Conservation (phyloP, 2,797 vertebrate genomes). For the Sebastes umbrosus region DNA sequence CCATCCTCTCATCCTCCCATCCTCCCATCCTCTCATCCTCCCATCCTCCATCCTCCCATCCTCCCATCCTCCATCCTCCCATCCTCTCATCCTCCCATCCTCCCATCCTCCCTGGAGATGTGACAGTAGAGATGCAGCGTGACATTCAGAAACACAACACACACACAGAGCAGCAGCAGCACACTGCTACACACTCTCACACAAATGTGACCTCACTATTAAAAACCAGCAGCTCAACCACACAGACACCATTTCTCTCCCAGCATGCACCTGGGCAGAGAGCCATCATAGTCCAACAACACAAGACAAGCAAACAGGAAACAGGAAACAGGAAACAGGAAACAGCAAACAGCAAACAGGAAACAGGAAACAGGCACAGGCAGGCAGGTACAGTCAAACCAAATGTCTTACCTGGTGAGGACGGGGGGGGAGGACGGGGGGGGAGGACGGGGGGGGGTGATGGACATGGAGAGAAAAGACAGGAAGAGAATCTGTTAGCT, state of each 20-base stretch:
- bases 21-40: too few species aligned
- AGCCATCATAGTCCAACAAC: background rate
- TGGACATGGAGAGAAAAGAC: conserved; percentile 4
- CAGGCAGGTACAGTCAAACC: background rate
- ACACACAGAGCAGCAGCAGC: background rate
- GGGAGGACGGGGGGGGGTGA: background rate
- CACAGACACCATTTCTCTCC: background rate
- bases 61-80: too few species aligned
- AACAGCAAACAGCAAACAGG: background rate
- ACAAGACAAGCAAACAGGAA: background rate
- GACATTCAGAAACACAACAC: conserved; percentile 20
- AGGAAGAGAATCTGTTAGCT: background rate
- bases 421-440: background rate
- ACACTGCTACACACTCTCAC: background rate
- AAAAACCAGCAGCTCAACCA: background rate
- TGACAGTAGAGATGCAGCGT: conserved; percentile 32
- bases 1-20: too few species aligned
- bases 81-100: too few species aligned
- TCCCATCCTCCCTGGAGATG: background rate
- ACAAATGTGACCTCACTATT: background rate
- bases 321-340: background rate
- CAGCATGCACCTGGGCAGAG: background rate
- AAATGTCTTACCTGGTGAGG: conserved; percentile 37
- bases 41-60: too few species aligned
- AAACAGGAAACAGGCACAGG: background rate